phyloP scores from a whole-genome alignment of 1,140 invertebrate species.

The Leucophenga varia region DNA sequence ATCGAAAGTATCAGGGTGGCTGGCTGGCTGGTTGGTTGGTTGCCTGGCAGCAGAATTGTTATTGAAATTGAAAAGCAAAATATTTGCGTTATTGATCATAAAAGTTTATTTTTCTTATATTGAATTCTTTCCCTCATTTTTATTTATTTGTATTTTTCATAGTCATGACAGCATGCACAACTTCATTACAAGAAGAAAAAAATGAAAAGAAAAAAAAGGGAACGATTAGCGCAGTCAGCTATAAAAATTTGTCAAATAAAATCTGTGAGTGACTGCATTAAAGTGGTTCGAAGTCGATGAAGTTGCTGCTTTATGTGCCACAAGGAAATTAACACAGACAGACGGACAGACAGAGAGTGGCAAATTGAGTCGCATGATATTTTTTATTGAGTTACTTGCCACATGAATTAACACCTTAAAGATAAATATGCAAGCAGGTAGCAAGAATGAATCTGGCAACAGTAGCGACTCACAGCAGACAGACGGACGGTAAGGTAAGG shows the following conservation, averaged over 20 bases:
- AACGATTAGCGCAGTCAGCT: too few relatives aligned
- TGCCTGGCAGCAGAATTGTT: too few relatives aligned
- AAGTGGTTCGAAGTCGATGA: neutral
- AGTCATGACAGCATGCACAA: constrained; percentile 7
- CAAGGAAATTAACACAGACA: constrained; percentile 9
- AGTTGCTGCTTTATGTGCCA: too few relatives aligned
- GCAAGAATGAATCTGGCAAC: constrained; percentile 14
- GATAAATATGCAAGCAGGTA: constrained; percentile 22
- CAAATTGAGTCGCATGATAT: constrained; percentile 38
- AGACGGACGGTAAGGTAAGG: too few relatives aligned
- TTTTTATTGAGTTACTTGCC: constrained; percentile 48
- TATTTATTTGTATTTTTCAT: constrained; percentile 12
- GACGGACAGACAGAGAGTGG: constrained; percentile 3
- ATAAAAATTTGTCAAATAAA: constrained; percentile 37
- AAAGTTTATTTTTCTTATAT: constrained; percentile 2
- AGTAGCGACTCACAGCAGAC: constrained; percentile 3
- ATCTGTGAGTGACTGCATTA: constrained; percentile 1
- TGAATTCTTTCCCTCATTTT: neutral
- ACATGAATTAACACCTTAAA: constrained; percentile 51
- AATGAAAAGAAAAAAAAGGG: too few relatives aligned
- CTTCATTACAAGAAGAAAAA: too few relatives aligned
- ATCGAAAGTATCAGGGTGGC: too few relatives aligned
- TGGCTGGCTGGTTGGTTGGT: too few relatives aligned
- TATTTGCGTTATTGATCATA: constrained; percentile 24
- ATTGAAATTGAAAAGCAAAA: too few relatives aligned